Percentiles rank a stretch among this genome's conserved stretches.
Conservation (phyloP, 2,888 invertebrate genomes). For the Penaeus monodon region DNA sequence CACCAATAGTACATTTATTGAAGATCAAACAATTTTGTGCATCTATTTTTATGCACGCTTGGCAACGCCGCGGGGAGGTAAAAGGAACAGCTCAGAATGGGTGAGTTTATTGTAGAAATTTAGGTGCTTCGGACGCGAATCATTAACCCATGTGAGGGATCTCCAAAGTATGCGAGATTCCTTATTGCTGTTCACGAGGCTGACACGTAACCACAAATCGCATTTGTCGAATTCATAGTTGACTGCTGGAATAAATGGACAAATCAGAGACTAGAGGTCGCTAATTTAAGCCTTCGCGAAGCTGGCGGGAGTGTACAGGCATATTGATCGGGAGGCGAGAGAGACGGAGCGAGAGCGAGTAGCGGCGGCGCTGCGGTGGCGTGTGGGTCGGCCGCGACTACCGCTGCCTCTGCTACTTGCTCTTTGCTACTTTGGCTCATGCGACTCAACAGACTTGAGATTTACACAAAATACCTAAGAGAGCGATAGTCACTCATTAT, state of each 20-base stretch:
- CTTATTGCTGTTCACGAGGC: not conserved
- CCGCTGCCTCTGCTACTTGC: slow-evolving; percentile 26
- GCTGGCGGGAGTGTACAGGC: slow-evolving; percentile 45
- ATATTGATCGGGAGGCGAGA: slow-evolving; percentile 61
- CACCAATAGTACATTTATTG: slow-evolving; percentile 45
- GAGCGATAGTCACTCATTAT: too few relatives aligned
- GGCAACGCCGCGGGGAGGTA: slow-evolving; percentile 63
- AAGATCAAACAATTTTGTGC: slow-evolving; percentile 59
- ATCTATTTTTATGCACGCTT: slow-evolving; percentile 62
- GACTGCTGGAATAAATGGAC: not conserved
- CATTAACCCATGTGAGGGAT: slow-evolving; percentile 26
- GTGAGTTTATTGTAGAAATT: slow-evolving; percentile 64
- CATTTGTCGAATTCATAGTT: not conserved
- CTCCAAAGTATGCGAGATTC: not conserved
- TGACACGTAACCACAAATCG: not conserved
- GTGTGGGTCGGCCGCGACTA: slow-evolving; percentile 38
- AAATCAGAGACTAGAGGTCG: slow-evolving; percentile 41
- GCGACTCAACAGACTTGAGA: too few relatives aligned
- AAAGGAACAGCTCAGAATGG: slow-evolving; percentile 64
- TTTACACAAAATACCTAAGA: too few relatives aligned
- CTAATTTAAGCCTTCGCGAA: slow-evolving; percentile 52
- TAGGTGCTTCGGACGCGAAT: slow-evolving; percentile 60
- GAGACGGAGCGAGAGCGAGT: slow-evolving; percentile 50
- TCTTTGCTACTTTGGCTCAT: too few relatives aligned
- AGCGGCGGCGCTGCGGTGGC: slow-evolving; percentile 58